These are phyloP conservation scores for Montipora foliosa DNA, from an alignment of 64 coral and sea anemone genomes.

Conservation along the genomic window DNA sequence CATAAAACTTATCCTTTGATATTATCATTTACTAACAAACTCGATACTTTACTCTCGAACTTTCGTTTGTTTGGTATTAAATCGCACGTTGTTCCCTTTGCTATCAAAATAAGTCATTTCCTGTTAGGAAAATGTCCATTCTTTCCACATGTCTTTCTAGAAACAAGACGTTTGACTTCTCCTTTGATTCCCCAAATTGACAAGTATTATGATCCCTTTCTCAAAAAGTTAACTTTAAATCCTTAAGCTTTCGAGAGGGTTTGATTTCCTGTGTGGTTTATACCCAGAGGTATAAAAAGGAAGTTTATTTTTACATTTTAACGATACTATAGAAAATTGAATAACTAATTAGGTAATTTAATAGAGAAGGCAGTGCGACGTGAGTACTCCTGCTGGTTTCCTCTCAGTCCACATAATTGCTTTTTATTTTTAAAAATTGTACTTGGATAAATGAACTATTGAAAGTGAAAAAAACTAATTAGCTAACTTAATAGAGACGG, in stretches of 20 bases:
- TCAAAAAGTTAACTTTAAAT: not conserved
- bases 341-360: not conserved
- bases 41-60: too few relatives aligned
- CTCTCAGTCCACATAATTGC: not conserved
- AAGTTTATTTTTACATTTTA: not conserved
- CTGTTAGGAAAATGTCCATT: not conserved
- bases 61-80: not conserved
- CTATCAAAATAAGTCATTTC: not conserved
- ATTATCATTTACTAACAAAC: not conserved
- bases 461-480: slow-evolving; percentile 11
- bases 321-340: not conserved
- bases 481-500: slow-evolving; percentile 11
- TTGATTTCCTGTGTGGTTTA: not conserved
- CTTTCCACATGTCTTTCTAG: not conserved
- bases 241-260: not conserved
- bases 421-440: not conserved
- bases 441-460: not conserved
- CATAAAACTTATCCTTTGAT: not conserved
- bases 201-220: not conserved
- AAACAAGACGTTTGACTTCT: not conserved
- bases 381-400: not conserved
- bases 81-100: not conserved
- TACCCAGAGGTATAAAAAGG: not conserved
- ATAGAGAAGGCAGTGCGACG: not conserved
- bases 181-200: not conserved